A percentile compares a stretch with the other conserved stretches of the same genome.
phyloP scores from a whole-genome alignment of 2,113 vertebrate genomes.

The Erythrocercus mccallii region DNA sequence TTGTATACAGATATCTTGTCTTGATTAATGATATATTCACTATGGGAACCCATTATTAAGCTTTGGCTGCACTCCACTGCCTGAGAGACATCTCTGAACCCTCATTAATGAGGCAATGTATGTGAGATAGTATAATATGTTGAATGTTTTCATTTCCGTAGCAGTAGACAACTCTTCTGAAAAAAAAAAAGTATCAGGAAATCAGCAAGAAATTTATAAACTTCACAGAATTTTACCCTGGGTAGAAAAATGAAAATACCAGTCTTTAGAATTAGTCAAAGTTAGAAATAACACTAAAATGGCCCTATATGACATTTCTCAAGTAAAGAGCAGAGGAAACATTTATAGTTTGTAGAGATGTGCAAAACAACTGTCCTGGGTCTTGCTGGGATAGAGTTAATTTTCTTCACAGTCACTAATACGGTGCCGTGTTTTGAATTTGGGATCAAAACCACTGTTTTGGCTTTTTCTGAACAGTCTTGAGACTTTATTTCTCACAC shows the following conservation, averaged over 20 bases:
- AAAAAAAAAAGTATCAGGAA: neutral
- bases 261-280: neutral
- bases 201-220: neutral
- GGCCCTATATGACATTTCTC: neutral
- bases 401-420: neutral
- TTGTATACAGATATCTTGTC: neutral
- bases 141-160: neutral
- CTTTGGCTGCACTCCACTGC: neutral
- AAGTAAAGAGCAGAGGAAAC: neutral
- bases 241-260: neutral
- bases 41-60: neutral
- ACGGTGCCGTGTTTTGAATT: accelerated
- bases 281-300: neutral
- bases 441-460: neutral
- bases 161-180: neutral
- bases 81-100: neutral
- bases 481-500: neutral
- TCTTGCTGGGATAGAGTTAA: neutral
- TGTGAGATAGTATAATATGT: neutral
- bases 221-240: neutral
- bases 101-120: neutral
- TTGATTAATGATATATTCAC: neutral
- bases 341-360: neutral
- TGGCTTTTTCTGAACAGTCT: neutral
- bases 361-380: neutral